Conservation (phyloP, 92 coral and sea anemone species). For the Porites lobata region DNA sequence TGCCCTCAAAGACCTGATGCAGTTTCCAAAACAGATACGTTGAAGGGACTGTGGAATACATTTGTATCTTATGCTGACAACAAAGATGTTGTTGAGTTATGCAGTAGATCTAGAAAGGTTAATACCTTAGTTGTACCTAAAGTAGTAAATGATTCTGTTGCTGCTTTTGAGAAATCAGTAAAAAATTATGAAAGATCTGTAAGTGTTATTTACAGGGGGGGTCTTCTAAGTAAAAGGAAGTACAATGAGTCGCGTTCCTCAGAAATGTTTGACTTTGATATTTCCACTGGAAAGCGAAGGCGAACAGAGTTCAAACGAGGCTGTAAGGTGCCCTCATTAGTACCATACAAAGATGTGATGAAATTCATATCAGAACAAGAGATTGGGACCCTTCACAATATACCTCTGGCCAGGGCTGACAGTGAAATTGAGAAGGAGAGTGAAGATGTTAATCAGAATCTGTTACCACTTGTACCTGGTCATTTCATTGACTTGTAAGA, state of each 20-base stretch:
- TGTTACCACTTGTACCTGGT: conserved; percentile 64
- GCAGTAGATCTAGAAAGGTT: conserved; percentile 53
- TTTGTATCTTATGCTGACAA: conserved; percentile 51
- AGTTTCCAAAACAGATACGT: conserved; percentile 38
- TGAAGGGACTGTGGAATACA: conserved; percentile 60
- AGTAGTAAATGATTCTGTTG: conserved; percentile 60
- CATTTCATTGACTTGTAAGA: conserved; percentile 59
- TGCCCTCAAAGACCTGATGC: conserved; percentile 37
- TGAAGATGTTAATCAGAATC: conserved; percentile 55
- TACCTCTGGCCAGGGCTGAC: conserved; percentile 69
- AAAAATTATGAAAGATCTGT: conserved; percentile 55
- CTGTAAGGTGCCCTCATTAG: conserved; percentile 68
- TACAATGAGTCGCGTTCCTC: conserved; percentile 58
- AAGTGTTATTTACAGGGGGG: conserved; percentile 54
- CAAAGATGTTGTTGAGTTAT: conserved; percentile 51
- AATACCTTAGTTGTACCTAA: conserved; percentile 49
- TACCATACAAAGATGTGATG: conserved; percentile 74
- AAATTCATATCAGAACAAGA: conserved; percentile 67
- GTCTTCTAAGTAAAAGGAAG: conserved; percentile 47
- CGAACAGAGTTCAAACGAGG: conserved; percentile 62
- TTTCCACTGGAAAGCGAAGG: conserved; percentile 43
- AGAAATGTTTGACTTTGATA: conserved; percentile 57
- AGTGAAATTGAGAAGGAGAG: conserved; percentile 61
- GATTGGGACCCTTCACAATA: conserved; percentile 66
- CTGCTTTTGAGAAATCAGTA: conserved; percentile 57